Conservation (phyloP, 2,113 vertebrate genomes). For the Microtus pennsylvanicus region DNA sequence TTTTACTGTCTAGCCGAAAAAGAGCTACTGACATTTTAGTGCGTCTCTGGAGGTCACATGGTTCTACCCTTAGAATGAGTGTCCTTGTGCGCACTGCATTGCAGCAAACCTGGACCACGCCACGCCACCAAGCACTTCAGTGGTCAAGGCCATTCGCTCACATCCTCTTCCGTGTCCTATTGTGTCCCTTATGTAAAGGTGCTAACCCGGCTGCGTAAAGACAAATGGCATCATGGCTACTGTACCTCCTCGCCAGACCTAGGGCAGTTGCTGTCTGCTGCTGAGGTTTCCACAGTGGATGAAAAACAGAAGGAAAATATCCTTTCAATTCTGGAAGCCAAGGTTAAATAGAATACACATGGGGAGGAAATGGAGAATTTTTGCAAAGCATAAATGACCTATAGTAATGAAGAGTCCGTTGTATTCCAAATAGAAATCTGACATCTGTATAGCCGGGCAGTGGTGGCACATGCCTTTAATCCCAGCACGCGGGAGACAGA, state of each 20-base stretch:
- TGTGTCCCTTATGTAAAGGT: conserved; percentile 33
- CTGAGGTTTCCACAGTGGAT: background rate
- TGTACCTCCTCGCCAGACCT: background rate
- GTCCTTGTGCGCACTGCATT: background rate
- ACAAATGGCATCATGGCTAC: background rate
- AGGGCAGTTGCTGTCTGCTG: background rate
- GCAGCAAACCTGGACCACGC: background rate
- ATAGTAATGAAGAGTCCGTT: background rate
- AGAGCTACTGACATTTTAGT: background rate
- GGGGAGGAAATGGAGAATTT: background rate
- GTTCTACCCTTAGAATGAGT: conserved; percentile 21
- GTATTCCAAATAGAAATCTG: background rate
- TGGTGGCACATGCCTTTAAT: no score
- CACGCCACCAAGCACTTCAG: conserved; percentile 15
- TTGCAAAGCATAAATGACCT: background rate
- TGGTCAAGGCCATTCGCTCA: background rate
- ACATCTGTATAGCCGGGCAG: background rate
- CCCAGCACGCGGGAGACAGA: no score
- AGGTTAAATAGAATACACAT: background rate
- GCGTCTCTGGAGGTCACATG: background rate
- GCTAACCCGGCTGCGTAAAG: background rate
- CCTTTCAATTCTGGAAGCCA: background rate
- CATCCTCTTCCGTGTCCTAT: background rate
- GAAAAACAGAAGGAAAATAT: background rate
- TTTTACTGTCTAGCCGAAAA: background rate